These are phyloP conservation scores for Rhabdomys pumilio DNA, from an alignment of 2,797 vertebrate species.

Conservation along the genomic window DNA sequence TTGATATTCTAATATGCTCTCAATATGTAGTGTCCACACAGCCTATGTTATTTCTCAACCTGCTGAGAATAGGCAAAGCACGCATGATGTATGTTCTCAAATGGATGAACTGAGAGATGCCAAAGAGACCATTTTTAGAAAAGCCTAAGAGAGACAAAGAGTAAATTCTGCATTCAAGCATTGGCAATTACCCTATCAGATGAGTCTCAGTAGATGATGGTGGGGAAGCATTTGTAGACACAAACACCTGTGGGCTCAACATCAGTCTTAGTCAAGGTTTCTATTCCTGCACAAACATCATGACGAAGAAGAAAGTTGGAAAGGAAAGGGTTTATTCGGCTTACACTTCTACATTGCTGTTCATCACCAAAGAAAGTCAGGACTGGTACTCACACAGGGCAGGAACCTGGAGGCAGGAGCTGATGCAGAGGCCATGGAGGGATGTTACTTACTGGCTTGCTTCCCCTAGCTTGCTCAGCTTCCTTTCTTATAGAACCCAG, in stretches of 20 bases:
- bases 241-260: background rate
- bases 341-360: no score
- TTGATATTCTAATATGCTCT: background rate
- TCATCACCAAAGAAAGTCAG: no score
- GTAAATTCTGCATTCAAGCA: background rate
- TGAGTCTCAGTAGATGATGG: background rate
- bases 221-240: background rate
- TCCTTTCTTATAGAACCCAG: no score
- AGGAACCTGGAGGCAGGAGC: no score
- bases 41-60: constrained; percentile 9
- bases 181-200: background rate
- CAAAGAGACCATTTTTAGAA: background rate
- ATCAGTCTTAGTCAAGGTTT: no score
- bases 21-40: background rate
- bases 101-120: background rate
- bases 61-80: background rate
- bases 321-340: no score
- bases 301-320: no score
- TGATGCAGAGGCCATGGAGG: no score
- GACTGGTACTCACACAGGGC: no score
- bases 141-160: background rate
- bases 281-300: no score
- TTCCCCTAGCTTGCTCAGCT: no score
- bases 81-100: background rate
- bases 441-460: no score